Percentiles rank a stretch among this genome's conserved stretches.
Evolutionary conservation across 2,888 invertebrate species (phyloP).

Genomic region (Acleris sparsana): DNA sequence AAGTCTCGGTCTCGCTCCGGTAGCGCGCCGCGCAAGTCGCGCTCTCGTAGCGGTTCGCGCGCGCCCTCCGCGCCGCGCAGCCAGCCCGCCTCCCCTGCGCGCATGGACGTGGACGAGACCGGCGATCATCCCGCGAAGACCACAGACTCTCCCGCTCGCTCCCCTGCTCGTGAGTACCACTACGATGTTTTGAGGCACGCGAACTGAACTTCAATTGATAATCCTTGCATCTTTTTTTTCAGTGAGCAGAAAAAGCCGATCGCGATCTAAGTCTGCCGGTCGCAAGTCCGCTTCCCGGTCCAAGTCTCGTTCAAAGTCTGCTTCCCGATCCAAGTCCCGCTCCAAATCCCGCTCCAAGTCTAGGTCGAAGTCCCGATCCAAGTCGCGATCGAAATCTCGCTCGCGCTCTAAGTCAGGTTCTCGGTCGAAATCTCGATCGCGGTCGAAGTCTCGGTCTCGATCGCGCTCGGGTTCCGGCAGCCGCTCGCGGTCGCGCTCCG

Average conservation of each 20-base stretch:
- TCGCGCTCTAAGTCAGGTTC: constrained; percentile 47
- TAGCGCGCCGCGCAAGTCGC: constrained; percentile 37
- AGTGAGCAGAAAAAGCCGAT: constrained; percentile 42
- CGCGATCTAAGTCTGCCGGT: constrained; percentile 50
- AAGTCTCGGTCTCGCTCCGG: constrained; percentile 33
- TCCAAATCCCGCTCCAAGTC: constrained; percentile 38
- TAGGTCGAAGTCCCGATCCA: constrained; percentile 44
- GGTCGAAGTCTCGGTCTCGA: constrained; percentile 46
- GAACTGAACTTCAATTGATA: not conserved
- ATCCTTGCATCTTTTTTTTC: constrained; percentile 8
- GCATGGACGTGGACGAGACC: constrained; percentile 20
- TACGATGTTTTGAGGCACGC: not conserved
- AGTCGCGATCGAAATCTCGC: constrained; percentile 46
- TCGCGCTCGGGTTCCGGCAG: constrained; percentile 45
- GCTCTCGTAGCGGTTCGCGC: constrained; percentile 28
- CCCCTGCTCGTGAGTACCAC: constrained; percentile 21
- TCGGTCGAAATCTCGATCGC: constrained; percentile 51
- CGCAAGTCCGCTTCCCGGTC: constrained; percentile 53
- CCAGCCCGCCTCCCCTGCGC: constrained; percentile 8
- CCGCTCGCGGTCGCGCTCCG: constrained; percentile 39
- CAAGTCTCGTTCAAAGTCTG: constrained; percentile 49
- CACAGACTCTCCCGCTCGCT: constrained; percentile 12
- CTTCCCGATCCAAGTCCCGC: constrained; percentile 46
- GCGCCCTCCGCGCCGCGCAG: constrained; percentile 23
- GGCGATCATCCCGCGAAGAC: constrained; percentile 3